These are phyloP conservation scores for Halcyon malimbica DNA, from an alignment of 2,113 vertebrate species.

Conservation along the genomic window DNA sequence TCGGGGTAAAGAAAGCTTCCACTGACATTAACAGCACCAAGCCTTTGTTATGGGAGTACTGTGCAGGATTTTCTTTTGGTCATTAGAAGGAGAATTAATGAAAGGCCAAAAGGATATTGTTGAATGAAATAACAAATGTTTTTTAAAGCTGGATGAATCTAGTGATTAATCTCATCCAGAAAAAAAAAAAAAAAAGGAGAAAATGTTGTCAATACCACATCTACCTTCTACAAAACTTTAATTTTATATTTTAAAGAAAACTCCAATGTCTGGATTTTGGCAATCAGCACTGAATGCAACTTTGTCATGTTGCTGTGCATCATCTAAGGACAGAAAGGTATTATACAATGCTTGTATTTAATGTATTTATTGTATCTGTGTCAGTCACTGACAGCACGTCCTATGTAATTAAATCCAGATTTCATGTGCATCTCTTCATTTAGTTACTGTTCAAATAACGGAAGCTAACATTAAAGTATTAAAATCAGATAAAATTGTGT, in stretches of 20 bases:
- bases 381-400: neutral
- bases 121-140: neutral
- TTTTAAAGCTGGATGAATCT: neutral
- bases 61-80: neutral
- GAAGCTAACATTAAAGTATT: neutral
- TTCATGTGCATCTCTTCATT: neutral
- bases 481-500: conserved; percentile 19
- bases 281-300: neutral
- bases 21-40: neutral
- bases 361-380: neutral
- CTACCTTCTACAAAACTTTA: neutral
- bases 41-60: neutral
- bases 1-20: neutral
- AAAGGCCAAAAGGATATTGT: neutral
- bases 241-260: neutral
- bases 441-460: neutral
- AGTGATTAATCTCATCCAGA: neutral
- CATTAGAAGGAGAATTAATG: neutral
- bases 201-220: neutral
- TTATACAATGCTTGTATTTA: neutral
- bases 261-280: neutral
- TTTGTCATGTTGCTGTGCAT: neutral
- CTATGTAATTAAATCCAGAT: conserved; percentile 29
- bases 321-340: neutral
- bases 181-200: neutral